phyloP scores from a whole-genome alignment of 2,797 vertebrate species.

The Odontamblyopus lacepedii region DNA sequence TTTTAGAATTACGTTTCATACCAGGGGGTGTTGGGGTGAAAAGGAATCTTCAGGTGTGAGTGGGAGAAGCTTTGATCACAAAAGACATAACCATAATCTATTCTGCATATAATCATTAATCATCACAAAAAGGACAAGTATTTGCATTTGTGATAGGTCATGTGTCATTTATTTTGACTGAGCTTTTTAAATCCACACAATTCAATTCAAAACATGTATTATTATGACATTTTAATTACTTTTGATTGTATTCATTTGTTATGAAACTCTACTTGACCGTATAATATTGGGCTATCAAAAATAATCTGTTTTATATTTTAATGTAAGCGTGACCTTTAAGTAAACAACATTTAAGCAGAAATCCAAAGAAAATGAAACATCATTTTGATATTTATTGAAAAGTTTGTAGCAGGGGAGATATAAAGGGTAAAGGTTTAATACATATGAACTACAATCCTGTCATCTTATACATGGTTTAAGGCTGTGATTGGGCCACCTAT shows the following conservation, averaged over 20 bases:
- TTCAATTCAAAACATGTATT: too few species aligned
- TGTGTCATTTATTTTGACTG: constrained; percentile 6
- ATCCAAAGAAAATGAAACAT: not conserved
- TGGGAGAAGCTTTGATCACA: constrained; percentile 30
- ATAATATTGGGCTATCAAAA: not conserved
- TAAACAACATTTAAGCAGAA: not conserved
- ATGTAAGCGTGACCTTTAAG: not conserved
- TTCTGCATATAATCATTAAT: not conserved
- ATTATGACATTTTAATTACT: not conserved
- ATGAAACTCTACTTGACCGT: not conserved
- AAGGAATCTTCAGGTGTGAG: constrained; percentile 39
- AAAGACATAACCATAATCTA: not conserved
- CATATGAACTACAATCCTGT: too few species aligned
- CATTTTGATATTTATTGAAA: not conserved
- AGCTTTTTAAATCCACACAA: not conserved
- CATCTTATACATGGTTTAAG: not conserved
- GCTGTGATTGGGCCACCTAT: not conserved
- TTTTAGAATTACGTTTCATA: constrained; percentile 13
- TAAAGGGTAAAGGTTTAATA: too few species aligned
- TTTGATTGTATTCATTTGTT: not conserved
- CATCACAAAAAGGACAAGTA: not conserved
- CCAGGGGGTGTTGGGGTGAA: not conserved
- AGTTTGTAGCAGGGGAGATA: too few species aligned
- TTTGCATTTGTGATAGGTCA: constrained; percentile 22
- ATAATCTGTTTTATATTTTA: not conserved